Evolutionary conservation across 2,888 invertebrate species (phyloP).

Genomic region (Hartigia nigra): DNA sequence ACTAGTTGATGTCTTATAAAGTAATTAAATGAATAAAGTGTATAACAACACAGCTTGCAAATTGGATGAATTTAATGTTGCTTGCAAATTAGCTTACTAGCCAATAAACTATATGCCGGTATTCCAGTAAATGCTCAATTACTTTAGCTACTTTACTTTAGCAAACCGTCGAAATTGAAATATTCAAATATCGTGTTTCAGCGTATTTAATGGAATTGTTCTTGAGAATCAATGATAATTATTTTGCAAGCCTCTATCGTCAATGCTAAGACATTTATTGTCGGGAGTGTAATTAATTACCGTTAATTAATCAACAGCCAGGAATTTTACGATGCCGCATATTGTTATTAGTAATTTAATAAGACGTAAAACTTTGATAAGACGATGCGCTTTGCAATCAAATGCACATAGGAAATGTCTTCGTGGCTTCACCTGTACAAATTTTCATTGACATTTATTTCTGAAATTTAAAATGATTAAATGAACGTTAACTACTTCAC

Average conservation of each 20-base stretch:
- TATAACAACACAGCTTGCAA: neutral
- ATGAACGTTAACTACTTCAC: neutral
- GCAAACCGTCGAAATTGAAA: neutral
- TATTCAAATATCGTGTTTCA: neutral
- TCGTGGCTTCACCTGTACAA: neutral
- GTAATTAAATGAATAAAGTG: neutral
- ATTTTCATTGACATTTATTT: neutral
- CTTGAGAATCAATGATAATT: neutral
- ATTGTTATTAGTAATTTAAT: neutral
- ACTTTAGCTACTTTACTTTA: neutral
- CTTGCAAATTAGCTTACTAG: neutral
- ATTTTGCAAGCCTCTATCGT: neutral
- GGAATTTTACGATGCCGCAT: neutral
- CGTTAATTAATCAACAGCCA: neutral
- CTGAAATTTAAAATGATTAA: neutral
- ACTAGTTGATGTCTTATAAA: neutral
- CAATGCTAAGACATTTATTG: neutral
- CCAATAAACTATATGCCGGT: neutral
- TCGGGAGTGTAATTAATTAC: neutral
- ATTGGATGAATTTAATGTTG: neutral
- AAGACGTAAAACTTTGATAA: neutral
- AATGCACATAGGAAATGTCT: neutral
- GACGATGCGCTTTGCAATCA: neutral
- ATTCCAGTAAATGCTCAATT: neutral
- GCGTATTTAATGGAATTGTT: neutral